Conservation (phyloP, 1,140 invertebrate genomes). For the Eufriesea mexicana region DNA sequence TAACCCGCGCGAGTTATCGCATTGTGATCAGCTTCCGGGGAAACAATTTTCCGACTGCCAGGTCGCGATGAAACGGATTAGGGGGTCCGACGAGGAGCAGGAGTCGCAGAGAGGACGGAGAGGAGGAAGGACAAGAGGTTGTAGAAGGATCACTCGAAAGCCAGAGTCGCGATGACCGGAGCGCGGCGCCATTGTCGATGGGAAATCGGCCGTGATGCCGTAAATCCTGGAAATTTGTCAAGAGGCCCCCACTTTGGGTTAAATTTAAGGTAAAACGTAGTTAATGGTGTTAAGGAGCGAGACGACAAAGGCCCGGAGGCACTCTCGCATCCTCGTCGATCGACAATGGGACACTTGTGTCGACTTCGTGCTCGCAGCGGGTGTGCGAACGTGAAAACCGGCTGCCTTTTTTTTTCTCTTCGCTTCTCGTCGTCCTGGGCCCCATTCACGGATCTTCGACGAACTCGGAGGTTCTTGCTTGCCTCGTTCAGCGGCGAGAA, state of each 20-base stretch:
- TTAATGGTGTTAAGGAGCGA: conserved; percentile 79
- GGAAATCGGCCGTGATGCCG: conserved; percentile 54
- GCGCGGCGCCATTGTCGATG: conserved; percentile 45
- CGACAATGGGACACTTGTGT: conserved; percentile 80
- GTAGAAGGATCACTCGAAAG: background rate
- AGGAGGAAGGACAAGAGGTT: background rate
- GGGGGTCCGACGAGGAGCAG: background rate
- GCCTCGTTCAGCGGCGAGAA: conserved; percentile 46
- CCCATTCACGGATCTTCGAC: conserved; percentile 52
- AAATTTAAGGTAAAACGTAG: conserved; percentile 81
- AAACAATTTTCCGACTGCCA: background rate
- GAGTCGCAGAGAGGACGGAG: background rate
- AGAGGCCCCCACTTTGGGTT: conserved; percentile 75
- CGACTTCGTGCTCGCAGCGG: conserved; percentile 72
- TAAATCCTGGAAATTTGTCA: conserved; percentile 80
- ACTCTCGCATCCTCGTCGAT: conserved; percentile 62
- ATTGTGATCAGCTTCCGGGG: background rate
- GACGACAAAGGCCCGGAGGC: conserved; percentile 64
- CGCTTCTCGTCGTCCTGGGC: background rate
- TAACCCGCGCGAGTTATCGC: background rate
- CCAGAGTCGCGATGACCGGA: conserved; percentile 41
- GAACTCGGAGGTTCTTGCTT: conserved; percentile 25
- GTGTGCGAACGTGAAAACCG: conserved; percentile 57
- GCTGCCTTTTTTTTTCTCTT: conserved; percentile 57
- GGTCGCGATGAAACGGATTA: conserved; percentile 14